Evolutionary conservation across 2,113 vertebrate genomes (phyloP), one percentile per base, ranked within the genome.

Genomic region (Macroglossus sobrinus): DNA sequence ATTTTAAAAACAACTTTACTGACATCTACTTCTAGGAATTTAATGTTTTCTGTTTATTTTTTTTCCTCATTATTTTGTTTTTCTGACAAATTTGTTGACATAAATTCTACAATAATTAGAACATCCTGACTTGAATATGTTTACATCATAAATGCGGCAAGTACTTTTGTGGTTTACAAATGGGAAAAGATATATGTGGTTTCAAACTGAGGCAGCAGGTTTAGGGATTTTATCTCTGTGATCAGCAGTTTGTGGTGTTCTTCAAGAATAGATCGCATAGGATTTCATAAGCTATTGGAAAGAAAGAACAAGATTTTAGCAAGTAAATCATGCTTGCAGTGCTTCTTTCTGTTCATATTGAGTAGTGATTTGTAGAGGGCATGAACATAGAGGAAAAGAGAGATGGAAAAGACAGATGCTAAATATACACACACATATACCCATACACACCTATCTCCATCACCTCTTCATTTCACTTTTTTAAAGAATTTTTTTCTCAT

Each of bases 231-330:
- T 93, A 74, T 26, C n/a, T 85, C 53, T 92, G 9, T 76, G 28
- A 47, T 81, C 69, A 93, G 11, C 45, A 35, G 35, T 97, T 95
- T 72, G 28, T 78, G 3, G 92, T 94, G 35, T 93, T 94, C 35
- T 86, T 72, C 28, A 87, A 63, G 47, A 92, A 64, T 81, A 72
- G 84, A 75, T n/a, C 47, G 1, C 35, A 38, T 61, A 74, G 38
- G n/a, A 53, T 93, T 95, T 94, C 35, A 76, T 78, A 95, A 96
- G 26, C 19, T 71, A 2, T 66, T 86, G 89, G 61, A 89, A 78
- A 71, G 43, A 89, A 91, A 45, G 24, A 89, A 55, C 24, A 26
- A n/a, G 21, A 80, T 78, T 93, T 93, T 69, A 93, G 68, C 33
- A 47, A 93, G 66, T 50, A 43, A 84, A 19, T 63, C 47, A 75